A percentile compares a stretch with the other conserved stretches of the same genome.
Evolutionary conservation across 92 coral and sea anemone species (phyloP).

Genomic region (Palythoa caribaeorum): DNA sequence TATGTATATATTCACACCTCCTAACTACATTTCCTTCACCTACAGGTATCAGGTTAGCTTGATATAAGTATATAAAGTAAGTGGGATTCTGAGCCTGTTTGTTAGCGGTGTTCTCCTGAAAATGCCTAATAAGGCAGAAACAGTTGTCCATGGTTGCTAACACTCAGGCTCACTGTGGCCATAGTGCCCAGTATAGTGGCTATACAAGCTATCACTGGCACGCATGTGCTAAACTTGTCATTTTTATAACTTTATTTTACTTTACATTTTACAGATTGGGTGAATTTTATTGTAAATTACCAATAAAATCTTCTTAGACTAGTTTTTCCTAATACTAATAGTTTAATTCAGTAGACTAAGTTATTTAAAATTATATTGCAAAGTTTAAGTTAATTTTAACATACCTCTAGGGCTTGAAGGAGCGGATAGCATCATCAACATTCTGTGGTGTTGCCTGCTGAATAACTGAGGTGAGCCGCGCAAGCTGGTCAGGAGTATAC

Average conservation of each 20-base stretch:
- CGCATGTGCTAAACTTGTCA: neutral
- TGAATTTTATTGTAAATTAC: neutral
- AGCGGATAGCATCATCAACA: constrained; percentile 38
- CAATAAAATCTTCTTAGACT: neutral
- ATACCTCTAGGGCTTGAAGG: constrained; percentile 32
- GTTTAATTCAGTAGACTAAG: neutral
- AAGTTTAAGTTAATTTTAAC: neutral
- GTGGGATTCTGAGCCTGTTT: neutral
- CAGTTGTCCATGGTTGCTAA: constrained; percentile 8
- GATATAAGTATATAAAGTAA: constrained; percentile 5
- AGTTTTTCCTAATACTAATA: neutral
- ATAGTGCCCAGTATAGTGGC: constrained; percentile 5
- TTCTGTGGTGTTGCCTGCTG: constrained; percentile 46
- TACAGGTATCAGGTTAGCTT: constrained; percentile 3
- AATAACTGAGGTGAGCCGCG: constrained; percentile 36
- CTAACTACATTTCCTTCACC: constrained; percentile 9
- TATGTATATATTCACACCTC: constrained; percentile 14
- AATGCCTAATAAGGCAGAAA: constrained; percentile 1
- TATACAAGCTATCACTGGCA: constrained; percentile 16
- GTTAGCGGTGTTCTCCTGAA: neutral
- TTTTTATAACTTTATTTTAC: neutral
- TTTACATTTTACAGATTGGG: neutral
- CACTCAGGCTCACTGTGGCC: neutral
- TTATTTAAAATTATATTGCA: neutral
- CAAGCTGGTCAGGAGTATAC: constrained; percentile 39